These are phyloP conservation scores for Tiliacea aurago DNA, from an alignment of 2,888 invertebrate genomes.

Conservation along the genomic window DNA sequence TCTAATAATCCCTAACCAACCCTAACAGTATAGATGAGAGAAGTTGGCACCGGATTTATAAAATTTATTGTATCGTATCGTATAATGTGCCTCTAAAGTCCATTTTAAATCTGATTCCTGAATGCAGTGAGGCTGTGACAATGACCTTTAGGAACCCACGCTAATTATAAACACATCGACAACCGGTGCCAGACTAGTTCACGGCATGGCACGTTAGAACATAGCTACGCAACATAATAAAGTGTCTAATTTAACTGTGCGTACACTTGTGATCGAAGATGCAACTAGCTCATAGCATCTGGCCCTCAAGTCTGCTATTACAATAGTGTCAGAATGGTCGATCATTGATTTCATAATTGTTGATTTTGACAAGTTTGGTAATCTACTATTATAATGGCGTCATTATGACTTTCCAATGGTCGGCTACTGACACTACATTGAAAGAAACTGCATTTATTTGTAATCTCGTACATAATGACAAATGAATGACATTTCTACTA, in stretches of 20 bases:
- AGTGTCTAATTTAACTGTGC: slow-evolving; percentile 68
- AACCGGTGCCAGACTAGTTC: slow-evolving; percentile 82
- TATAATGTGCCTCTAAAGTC: slow-evolving; percentile 71
- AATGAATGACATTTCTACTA: no score
- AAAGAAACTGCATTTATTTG: no score
- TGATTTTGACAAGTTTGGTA: no score
- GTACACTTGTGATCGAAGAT: slow-evolving; percentile 55
- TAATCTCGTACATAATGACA: no score
- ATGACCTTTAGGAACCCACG: slow-evolving; percentile 89
- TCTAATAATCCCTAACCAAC: slow-evolving; percentile 16
- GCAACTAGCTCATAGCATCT: slow-evolving; percentile 25
- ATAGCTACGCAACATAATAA: slow-evolving; percentile 67
- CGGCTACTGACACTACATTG: no score
- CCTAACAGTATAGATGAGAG: background rate
- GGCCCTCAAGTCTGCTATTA: no score
- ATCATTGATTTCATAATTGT: no score
- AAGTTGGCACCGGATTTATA: slow-evolving; percentile 56
- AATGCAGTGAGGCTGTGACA: slow-evolving; percentile 84
- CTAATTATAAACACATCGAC: slow-evolving; percentile 87
- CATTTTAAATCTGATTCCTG: slow-evolving; percentile 81
- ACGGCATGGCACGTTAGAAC: slow-evolving; percentile 78
- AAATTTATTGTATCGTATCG: slow-evolving; percentile 13
- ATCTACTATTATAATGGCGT: no score
- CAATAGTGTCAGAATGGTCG: no score
- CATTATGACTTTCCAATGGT: no score